phyloP scores from a whole-genome alignment of 2,113 vertebrate species.

The Tor tambroides region DNA sequence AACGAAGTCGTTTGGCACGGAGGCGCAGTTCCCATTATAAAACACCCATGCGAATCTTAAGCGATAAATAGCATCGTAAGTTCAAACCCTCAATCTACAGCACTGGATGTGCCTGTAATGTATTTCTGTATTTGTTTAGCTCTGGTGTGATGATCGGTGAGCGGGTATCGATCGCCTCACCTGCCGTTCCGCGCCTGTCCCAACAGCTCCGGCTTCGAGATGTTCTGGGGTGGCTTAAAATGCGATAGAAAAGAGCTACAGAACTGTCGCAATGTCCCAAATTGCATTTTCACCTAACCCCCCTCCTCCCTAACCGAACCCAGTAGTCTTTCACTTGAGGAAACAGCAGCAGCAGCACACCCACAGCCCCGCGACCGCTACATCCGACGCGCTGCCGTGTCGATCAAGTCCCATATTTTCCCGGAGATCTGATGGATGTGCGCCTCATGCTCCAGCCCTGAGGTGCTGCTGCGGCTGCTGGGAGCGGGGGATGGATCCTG shows the following conservation, averaged over 20 bases:
- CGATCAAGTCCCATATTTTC: slow-evolving; percentile 86
- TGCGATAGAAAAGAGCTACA: slow-evolving; percentile 99
- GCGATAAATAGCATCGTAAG: not conserved
- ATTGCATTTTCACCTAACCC: slow-evolving; percentile 92
- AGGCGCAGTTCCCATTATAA: not conserved
- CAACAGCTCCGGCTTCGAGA: slow-evolving; percentile 95
- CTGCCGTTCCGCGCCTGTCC: slow-evolving; percentile 92
- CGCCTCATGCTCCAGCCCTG: slow-evolving; percentile 84
- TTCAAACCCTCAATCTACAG: not conserved
- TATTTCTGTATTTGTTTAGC: slow-evolving; percentile 10
- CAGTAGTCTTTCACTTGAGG: slow-evolving; percentile 45
- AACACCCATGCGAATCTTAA: not conserved
- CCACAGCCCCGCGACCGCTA: slow-evolving; percentile 79
- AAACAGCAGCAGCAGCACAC: slow-evolving; percentile 40
- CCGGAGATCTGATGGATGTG: slow-evolving; percentile 76
- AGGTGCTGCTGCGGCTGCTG: slow-evolving; percentile 77
- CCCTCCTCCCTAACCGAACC: slow-evolving; percentile 55
- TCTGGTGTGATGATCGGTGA: not conserved
- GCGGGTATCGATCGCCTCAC: slow-evolving; percentile 80
- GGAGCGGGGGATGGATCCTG: slow-evolving; percentile 72
- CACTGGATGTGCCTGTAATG: not conserved
- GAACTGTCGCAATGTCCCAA: slow-evolving; percentile 99
- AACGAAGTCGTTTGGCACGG: not conserved
- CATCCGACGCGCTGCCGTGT: slow-evolving; percentile 75
- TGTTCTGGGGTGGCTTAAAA: slow-evolving; percentile 97